Evolutionary conservation across 2,113 vertebrate genomes (phyloP).

Genomic region (Gasterosteus nipponicus): DNA sequence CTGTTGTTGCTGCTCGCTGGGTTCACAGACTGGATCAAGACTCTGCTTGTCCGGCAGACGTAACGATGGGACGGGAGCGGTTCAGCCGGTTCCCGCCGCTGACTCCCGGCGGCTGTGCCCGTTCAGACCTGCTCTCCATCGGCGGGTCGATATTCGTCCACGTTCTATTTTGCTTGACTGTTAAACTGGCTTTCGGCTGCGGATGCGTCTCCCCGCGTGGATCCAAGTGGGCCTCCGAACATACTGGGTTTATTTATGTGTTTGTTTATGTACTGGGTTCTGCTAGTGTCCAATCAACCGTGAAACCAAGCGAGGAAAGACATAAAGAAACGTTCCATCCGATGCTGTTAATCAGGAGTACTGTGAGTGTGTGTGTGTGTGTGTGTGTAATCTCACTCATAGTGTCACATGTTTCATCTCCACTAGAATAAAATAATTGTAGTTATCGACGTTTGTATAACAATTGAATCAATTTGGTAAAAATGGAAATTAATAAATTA

Average conservation of each 20-base stretch:
- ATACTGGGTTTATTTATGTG: neutral
- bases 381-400: neutral
- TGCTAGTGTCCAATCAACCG: neutral
- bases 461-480: neutral
- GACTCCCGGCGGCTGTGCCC: neutral
- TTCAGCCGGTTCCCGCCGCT: too few relatives aligned
- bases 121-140: neutral
- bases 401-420: neutral
- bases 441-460: neutral
- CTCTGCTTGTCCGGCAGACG: too few relatives aligned
- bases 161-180: neutral
- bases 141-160: neutral
- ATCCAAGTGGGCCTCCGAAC: neutral
- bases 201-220: neutral
- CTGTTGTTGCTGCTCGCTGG: neutral
- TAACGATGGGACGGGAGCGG: too few relatives aligned
- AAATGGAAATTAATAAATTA: neutral
- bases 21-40: too few relatives aligned
- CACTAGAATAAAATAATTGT: neutral
- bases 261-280: neutral
- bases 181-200: too few relatives aligned
- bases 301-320: neutral
- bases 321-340: neutral
- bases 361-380: neutral
- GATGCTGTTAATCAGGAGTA: neutral